Evolutionary conservation across 1,140 invertebrate genomes (phyloP), one percentile per base, ranked within the genome.

Genomic region (Daktulosphaira vitifoliae): DNA sequence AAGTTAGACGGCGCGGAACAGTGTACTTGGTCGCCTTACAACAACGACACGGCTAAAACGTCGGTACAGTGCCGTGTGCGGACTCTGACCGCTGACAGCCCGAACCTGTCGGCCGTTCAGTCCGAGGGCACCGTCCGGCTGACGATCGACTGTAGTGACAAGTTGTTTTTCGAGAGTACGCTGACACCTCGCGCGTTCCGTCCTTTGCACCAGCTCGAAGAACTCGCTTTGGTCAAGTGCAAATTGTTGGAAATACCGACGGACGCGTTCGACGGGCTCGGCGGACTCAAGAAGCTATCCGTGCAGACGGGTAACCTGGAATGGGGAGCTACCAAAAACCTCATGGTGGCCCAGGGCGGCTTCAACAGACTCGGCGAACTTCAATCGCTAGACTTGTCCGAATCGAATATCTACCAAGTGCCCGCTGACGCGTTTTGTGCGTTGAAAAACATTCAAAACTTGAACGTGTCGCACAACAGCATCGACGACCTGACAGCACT

Each of bases 391-490:
- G 85, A 93, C 77, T 76, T 94, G 68, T 80, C 84, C 53, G 82
- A 87, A 72, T 93, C 90, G 76, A 90, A 92, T 75, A 82, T 94
- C 51, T 79, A 83, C 54, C 79, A 82, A 2, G 72, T 93, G 68
- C 87, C 90, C 2, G 81, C 82, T 13, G 83, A 82, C 44, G 79
- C 86, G 29, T 84, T 92, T 56, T 92, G 89, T 72, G 80, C 83
- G 3, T 76, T 95, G 65, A 79, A 81, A 52, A 88, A 87, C 71
- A 77, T 96, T 6, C 87, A 88, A 71, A 81, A 83, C 51, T 77
- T 96, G 22, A 93, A 95, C 77, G 78, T 92, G 66, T 91, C 89
- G 9, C 79, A 82, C 22, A 92, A 93, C 75, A 82, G 83, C 69
- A 82, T 94, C 67, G 79, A 80, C 49, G 84, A 84, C 42, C 77